A percentile compares a stretch with the other conserved stretches of the same genome.
Conservation (phyloP, 2,888 invertebrate genomes). For the Euplexia lucipara region DNA sequence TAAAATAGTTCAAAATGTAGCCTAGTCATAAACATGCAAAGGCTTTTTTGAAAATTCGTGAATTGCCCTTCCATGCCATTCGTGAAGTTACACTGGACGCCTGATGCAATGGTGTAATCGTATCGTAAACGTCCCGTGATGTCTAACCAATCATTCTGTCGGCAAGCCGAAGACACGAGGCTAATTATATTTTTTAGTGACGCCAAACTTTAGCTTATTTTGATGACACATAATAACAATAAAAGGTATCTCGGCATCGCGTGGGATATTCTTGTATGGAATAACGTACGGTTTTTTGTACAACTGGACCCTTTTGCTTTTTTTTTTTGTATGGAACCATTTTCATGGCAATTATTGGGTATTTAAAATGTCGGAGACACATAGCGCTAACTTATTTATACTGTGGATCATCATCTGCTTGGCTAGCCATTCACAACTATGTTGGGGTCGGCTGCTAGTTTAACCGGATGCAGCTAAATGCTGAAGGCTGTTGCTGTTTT, state of each 20-base stretch:
- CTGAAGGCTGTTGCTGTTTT: no score
- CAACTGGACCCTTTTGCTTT: constrained; percentile 40
- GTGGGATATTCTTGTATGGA: constrained; percentile 69
- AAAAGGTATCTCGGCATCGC: constrained; percentile 69
- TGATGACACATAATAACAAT: constrained; percentile 85
- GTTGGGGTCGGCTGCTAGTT: no score
- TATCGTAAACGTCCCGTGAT: constrained; percentile 56
- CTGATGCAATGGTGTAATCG: background rate
- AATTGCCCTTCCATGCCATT: no score
- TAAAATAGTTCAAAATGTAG: no score
- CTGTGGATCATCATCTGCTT: no score
- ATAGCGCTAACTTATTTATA: constrained; percentile 29
- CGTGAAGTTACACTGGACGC: no score
- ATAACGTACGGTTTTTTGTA: constrained; percentile 61
- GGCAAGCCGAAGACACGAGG: constrained; percentile 65
- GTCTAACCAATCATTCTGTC: constrained; percentile 59
- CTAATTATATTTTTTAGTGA: constrained; percentile 83
- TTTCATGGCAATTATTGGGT: constrained; percentile 53
- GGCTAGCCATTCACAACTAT: no score
- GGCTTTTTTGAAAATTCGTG: no score
- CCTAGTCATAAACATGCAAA: no score
- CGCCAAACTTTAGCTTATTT: constrained; percentile 75
- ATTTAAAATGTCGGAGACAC: constrained; percentile 46
- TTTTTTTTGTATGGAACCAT: constrained; percentile 56
- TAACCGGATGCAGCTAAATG: no score